Percentiles rank a stretch among this genome's conserved stretches.
phyloP scores from a whole-genome alignment of 1,140 invertebrate genomes.

The Panonychus citri region DNA sequence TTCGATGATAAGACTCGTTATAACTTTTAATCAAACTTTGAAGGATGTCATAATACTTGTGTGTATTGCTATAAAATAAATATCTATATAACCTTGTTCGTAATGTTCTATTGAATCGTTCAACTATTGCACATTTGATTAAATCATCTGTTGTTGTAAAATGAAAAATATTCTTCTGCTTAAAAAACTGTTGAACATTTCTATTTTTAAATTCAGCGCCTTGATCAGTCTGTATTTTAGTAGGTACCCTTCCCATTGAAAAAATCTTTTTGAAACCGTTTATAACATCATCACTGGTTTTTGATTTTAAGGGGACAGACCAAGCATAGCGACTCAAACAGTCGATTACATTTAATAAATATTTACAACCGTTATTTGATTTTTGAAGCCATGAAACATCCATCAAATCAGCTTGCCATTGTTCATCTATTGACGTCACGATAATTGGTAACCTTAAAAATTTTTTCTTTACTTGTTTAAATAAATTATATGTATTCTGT shows the following conservation, averaged over 20 bases:
- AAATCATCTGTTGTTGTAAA: constrained; percentile 21
- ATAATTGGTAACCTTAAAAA: background rate
- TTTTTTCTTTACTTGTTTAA: background rate
- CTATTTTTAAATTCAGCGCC: constrained; percentile 9
- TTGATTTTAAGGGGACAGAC: constrained; percentile 14
- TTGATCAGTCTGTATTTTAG: constrained; percentile 7
- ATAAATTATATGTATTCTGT: background rate
- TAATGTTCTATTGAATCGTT: constrained; percentile 26
- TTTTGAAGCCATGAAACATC: constrained; percentile 6
- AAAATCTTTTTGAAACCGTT: constrained; percentile 12
- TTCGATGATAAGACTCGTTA: constrained; percentile 24
- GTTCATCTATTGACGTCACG: background rate
- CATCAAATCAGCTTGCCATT: background rate
- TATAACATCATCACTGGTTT: constrained; percentile 7
- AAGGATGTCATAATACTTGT: constrained; percentile 22
- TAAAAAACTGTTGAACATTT: constrained; percentile 18
- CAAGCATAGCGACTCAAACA: constrained; percentile 15
- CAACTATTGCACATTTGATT: constrained; percentile 24
- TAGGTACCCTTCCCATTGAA: background rate
- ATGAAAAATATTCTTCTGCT: constrained; percentile 21
- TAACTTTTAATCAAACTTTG: constrained; percentile 20
- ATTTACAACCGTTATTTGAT: constrained; percentile 13
- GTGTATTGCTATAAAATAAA: constrained; percentile 22
- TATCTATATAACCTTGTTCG: constrained; percentile 24
- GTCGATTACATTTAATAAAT: constrained; percentile 15